These are phyloP conservation scores for Platycercus adscitus DNA, from an alignment of 2,113 vertebrate genomes.

Conservation along the genomic window DNA sequence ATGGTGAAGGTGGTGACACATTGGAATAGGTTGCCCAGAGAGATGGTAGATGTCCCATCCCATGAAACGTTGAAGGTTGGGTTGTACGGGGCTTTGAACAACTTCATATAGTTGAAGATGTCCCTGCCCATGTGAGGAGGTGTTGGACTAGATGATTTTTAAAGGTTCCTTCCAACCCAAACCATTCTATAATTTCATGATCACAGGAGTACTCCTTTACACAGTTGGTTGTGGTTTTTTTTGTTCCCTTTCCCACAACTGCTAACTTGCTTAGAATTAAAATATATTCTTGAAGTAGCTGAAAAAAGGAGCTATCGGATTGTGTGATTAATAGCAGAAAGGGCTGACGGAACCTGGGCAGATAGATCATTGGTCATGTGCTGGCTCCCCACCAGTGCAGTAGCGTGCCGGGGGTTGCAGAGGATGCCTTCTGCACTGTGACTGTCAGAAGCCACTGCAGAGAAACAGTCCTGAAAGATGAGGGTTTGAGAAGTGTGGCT, in stretches of 20 bases:
- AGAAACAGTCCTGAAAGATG: background rate
- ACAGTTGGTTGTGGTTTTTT: background rate
- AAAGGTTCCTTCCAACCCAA: background rate
- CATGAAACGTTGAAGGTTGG: background rate
- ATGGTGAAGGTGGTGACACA: background rate
- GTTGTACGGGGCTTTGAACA: background rate
- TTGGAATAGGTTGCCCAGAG: background rate
- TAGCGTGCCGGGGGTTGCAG: rapidly evolving
- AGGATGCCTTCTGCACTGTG: background rate
- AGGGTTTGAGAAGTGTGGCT: background rate
- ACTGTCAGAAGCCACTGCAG: background rate
- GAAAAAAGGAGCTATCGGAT: background rate
- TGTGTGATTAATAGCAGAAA: background rate
- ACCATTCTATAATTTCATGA: background rate
- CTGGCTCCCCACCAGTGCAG: background rate
- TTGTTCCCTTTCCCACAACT: background rate
- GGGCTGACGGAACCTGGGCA: background rate
- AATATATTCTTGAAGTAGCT: background rate
- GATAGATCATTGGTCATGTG: background rate
- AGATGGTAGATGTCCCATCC: background rate
- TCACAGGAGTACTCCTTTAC: background rate
- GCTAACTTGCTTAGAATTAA: background rate
- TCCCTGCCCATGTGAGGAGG: background rate
- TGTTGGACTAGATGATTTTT: background rate
- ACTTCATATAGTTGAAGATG: background rate